These are phyloP conservation scores for Dolichomitus sp. DNA, from an alignment of 2,888 invertebrate species.

Conservation along the genomic window DNA sequence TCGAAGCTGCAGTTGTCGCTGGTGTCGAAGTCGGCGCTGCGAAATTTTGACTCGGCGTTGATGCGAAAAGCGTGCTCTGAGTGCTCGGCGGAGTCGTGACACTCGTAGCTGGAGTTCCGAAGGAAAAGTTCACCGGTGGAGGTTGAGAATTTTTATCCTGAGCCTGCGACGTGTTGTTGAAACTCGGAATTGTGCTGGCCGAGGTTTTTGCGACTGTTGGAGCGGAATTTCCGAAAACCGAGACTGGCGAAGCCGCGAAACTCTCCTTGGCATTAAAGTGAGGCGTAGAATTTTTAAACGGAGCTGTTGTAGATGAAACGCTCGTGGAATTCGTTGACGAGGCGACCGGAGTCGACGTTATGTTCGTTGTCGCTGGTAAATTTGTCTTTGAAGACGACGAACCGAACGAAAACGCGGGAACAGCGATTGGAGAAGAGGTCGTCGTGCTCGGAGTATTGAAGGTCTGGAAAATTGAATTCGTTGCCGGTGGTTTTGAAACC, in stretches of 20 bases:
- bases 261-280: slow-evolving; percentile 40
- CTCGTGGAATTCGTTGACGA: slow-evolving; percentile 8
- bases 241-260: slow-evolving; percentile 2
- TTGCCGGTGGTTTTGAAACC: slow-evolving; percentile 9
- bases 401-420: slow-evolving; percentile 20
- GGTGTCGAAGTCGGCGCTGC: not conserved
- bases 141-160: slow-evolving; percentile 14
- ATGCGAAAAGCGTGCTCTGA: not conserved
- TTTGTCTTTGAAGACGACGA: slow-evolving; percentile 30
- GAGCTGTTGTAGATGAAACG: not conserved
- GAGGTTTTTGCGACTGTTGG: slow-evolving; percentile 8
- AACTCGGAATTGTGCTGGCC: not conserved
- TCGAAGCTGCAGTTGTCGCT: slow-evolving; percentile 2
- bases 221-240: slow-evolving; percentile 16
- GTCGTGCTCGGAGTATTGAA: slow-evolving; percentile 14
- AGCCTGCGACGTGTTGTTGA: not conserved
- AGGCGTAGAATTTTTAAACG: slow-evolving; percentile 7
- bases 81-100: slow-evolving; percentile 11
- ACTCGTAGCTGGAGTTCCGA: slow-evolving; percentile 42
- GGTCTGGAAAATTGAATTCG: slow-evolving; percentile 14
- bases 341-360: not conserved
- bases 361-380: slow-evolving; percentile 10
- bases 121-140: slow-evolving; percentile 48
- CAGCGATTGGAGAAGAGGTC: not conserved
- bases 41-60: not conserved